Percentiles rank a stretch among this genome's conserved stretches.
These are phyloP conservation scores for Mugil cephalus DNA, from an alignment of 2,113 vertebrate genomes.

Conservation along the genomic window DNA sequence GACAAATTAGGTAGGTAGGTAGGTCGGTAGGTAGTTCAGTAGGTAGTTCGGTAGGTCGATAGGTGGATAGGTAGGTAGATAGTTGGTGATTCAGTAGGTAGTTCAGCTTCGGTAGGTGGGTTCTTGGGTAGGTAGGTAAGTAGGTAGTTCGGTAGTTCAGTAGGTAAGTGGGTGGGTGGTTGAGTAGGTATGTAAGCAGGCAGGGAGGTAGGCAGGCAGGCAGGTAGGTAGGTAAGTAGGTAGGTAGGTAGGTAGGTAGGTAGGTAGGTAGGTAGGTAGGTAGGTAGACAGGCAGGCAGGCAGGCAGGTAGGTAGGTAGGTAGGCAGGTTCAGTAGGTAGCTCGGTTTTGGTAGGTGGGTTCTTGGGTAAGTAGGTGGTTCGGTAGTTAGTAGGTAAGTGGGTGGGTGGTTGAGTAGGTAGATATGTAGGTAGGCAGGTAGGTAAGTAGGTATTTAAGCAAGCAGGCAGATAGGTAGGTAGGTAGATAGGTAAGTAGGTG, in stretches of 20 bases:
- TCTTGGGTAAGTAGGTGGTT: no score
- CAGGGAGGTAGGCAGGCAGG: not conserved
- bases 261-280: slow-evolving; percentile 4
- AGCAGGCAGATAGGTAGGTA: not conserved
- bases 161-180: not conserved
- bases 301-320: not conserved
- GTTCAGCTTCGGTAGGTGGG: no score
- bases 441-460: not conserved
- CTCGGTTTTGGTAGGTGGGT: slow-evolving; percentile 7
- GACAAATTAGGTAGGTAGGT: not conserved
- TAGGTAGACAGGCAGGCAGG: not conserved
- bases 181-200: not conserved
- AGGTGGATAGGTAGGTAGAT: not conserved
- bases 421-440: not conserved
- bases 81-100: no score
- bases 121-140: not conserved
- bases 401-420: not conserved
- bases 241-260: not conserved
- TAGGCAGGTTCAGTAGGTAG: not conserved
- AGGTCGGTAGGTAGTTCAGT: not conserved
- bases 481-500: not conserved
- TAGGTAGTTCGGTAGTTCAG: not conserved
- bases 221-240: not conserved
- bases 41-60: no score
- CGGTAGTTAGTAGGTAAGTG: not conserved